Evolutionary conservation across 2,888 invertebrate species (phyloP), one percentile per base, ranked within the genome.

Genomic region (Mantis religiosa): DNA sequence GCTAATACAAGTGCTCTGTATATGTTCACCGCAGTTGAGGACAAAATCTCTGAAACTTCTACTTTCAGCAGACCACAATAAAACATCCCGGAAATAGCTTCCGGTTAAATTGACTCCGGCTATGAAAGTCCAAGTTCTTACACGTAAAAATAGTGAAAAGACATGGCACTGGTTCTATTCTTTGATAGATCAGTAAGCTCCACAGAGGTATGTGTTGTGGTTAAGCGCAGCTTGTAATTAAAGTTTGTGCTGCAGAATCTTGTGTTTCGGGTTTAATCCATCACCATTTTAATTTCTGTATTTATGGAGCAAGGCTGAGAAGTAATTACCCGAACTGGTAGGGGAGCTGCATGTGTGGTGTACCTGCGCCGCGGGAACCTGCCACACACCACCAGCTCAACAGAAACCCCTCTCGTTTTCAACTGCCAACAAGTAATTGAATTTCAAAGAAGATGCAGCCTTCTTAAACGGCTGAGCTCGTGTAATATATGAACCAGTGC

Each of bases 231-330:
- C 8, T 71, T 71, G 54, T 71, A 71, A 71, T 71, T 71, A 71
- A 71, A 25, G 20, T 71, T 71, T 25, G 20, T 4, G 54, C 2
- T 8, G 20, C 3, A 25, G 25, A 71, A 20, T 15, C 25, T 15
- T 71, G 54, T 87, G 28, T 47, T 41, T 85, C 54, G 15, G n/a
- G 25, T n/a, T 47, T 81, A 28, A 87, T 81, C 86, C 86, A 81
- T 87, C 71, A 87, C 30, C 30, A 81, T 87, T 87, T 81, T 87
- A 81, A 30, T 87, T 87, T 81, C 28, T 81, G 34, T 82, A 87
- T 15, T 87, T 28, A 87, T 87, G 27, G 82, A 25, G 34, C 34
- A 28, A 27, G 25, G 41, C 82, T 34, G 34, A 87, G 82, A 25
- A 34, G 81, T 82, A 82, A 34, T 82, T 87, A 87, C 82, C 87